Base-by-base conservation (phyloP, 2,113 vertebrate species). In the Actenoides hombroni region DNA sequence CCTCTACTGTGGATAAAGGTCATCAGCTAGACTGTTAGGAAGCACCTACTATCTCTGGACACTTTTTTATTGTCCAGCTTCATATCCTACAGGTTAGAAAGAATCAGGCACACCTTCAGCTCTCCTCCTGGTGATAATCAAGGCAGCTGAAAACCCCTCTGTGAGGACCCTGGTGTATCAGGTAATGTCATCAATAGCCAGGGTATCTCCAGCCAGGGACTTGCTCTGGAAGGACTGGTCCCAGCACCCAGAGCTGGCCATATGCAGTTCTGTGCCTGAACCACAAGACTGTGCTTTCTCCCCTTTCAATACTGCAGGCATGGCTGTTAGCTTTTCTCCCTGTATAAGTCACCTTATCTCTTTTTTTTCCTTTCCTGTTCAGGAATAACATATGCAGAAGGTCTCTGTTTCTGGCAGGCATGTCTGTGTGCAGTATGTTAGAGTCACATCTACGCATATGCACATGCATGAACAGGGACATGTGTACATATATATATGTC, bases 201-300 rank as follows among this genome's bases (percentile, higher is more conserved):
- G 40, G 5, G 8, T 53, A 53, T 31, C 31, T 68, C 10, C 48
- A 64, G n/a, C 16, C 17, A n/a, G 29, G 8, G 1, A 71, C n/a
- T 70, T 76, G 19, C 13, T 88, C 29, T 53, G 44, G 33, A n/a
- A 88, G 56, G 35, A 18, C 64, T 70, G 25, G 46, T 49, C 56
- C 49, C 42, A 80, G 60, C 1, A 6, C 2, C 10, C 10, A 33
- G 49, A 65, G 33, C 4, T 3, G 1, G 16, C 44, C 68, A 53
- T 88, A 78, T 86, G 83, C 88, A 93, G 86, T 94, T 94, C 92
- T 95, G 48, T 84, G 60, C 39, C 60, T 94, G 83, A 92, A 81
- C 86, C 86, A 96, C 96, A 94, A 94, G 96, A 92, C 86, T 95
- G 88, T 97, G 94, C 88, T 94, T 96, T 92, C 92, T 93, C 64